Evolutionary conservation across 2,888 invertebrate species (phyloP).

Genomic region (Urechis unicinctus): DNA sequence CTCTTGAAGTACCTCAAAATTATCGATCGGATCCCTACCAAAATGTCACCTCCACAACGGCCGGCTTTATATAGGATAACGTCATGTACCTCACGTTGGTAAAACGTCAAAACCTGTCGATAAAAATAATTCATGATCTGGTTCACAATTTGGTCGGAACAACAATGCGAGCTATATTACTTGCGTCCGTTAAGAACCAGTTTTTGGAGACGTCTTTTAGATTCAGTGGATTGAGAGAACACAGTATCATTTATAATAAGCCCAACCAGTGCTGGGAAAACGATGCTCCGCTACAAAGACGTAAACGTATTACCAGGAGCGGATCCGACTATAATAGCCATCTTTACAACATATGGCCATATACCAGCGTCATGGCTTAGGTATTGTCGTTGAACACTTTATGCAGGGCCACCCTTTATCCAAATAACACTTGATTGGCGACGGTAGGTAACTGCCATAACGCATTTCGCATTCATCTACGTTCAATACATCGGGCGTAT

Average conservation of each 20-base stretch:
- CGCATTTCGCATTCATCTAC: background rate
- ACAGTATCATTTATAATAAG: conserved; percentile 23
- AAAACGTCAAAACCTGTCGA: no score
- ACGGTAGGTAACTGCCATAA: no score
- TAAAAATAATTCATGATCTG: no score
- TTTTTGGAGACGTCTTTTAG: conserved; percentile 21
- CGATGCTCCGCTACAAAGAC: background rate
- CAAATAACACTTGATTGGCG: conserved; percentile 20
- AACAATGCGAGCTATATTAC: no score
- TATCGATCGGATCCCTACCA: conserved; percentile 21
- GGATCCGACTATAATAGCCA: conserved; percentile 22
- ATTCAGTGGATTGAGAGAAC: conserved; percentile 15
- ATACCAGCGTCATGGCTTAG: conserved; percentile 24
- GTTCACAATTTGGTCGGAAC: no score
- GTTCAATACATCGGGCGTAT: no score
- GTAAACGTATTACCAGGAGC: conserved; percentile 7
- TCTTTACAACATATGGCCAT: conserved; percentile 26
- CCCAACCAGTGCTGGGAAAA: conserved; percentile 18
- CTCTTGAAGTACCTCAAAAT: conserved; percentile 19
- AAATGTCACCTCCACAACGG: conserved; percentile 19
- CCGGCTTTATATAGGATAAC: conserved; percentile 22
- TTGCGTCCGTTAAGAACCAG: conserved; percentile 18
- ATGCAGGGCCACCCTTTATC: conserved; percentile 20
- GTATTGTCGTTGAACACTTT: conserved; percentile 22
- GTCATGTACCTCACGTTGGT: no score